Conservation (phyloP, 2,797 vertebrate species). For the Aselliscus stoliczkanus region DNA sequence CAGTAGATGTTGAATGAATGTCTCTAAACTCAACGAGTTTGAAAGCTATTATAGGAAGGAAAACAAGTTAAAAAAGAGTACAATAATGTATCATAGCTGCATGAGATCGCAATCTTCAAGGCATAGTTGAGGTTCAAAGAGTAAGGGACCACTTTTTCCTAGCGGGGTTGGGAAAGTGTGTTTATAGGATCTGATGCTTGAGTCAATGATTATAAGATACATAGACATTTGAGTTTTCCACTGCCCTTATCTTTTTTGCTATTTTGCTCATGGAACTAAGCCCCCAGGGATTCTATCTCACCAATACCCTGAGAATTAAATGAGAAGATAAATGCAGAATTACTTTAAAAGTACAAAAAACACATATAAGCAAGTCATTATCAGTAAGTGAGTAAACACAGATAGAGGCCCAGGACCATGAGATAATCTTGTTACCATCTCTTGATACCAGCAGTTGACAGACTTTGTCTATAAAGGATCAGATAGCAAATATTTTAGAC, state of each 20-base stretch:
- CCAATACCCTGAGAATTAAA: background rate
- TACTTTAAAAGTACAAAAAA: background rate
- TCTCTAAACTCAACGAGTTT: background rate
- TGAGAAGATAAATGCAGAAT: background rate
- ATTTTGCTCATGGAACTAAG: background rate
- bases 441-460: background rate
- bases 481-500: background rate
- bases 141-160: background rate
- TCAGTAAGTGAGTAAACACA: background rate
- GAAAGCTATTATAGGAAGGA: background rate
- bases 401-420: background rate
- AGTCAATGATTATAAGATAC: background rate
- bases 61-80: background rate
- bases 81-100: background rate
- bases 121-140: background rate
- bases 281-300: background rate
- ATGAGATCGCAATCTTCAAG: background rate
- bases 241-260: background rate
- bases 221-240: background rate
- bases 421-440: background rate
- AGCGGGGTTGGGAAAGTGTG: background rate
- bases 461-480: background rate
- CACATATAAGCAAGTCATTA: background rate
- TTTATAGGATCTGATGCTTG: background rate
- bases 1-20: background rate